Conservation (phyloP, 2,888 invertebrate genomes). For the Uropetala carovei region DNA sequence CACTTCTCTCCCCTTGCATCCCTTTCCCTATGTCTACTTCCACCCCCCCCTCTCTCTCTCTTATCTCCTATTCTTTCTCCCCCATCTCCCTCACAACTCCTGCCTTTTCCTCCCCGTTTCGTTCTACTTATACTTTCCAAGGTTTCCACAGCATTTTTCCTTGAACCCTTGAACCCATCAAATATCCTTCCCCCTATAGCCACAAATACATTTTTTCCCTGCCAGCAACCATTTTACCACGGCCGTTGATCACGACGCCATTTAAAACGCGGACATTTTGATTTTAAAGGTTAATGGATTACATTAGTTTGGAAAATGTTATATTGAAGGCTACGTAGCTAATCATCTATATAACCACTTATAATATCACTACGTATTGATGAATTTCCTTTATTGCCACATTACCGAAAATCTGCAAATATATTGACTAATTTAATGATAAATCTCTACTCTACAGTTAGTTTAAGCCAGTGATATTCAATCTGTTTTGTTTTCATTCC, state of each 20-base stretch:
- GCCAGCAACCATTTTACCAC: neutral
- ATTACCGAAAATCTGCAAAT: neutral
- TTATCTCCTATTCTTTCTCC: neutral
- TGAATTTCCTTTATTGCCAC: neutral
- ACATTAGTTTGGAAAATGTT: neutral
- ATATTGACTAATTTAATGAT: too few species aligned
- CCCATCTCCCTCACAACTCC: neutral
- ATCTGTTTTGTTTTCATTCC: too few species aligned
- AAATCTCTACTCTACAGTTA: too few species aligned
- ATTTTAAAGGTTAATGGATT: constrained; percentile 27
- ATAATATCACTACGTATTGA: neutral
- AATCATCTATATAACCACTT: neutral
- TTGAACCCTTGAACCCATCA: neutral
- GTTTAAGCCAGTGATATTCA: too few species aligned
- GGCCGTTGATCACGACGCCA: constrained; percentile 29
- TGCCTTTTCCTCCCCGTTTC: neutral
- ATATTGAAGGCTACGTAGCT: neutral
- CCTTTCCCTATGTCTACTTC: neutral
- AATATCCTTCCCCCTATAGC: neutral
- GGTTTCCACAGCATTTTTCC: neutral
- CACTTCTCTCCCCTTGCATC: neutral
- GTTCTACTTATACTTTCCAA: neutral
- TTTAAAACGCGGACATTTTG: constrained; percentile 21
- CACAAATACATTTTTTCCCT: neutral
- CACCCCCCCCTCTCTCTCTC: neutral